Percentiles rank a stretch among this genome's conserved stretches.
phyloP scores from a whole-genome alignment of 53 echinoderm and acorn worm genomes.

The Patiria pectinifera region DNA sequence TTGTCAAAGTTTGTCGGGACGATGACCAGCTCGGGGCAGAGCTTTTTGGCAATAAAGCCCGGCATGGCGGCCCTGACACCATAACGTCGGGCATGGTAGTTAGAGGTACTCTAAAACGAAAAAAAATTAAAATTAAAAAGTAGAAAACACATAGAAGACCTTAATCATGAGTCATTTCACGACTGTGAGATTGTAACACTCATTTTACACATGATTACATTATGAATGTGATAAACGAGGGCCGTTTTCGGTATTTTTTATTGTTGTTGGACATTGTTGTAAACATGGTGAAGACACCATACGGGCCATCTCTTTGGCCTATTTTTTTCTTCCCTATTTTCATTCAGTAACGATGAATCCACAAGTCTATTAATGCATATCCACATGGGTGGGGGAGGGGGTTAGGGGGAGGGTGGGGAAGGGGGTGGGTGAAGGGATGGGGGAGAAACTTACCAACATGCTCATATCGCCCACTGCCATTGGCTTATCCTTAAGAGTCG shows the following conservation, averaged over 20 bases:
- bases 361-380: no score
- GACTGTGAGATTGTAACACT: not conserved
- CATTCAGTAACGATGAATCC: no score
- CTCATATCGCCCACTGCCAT: constrained; percentile 86
- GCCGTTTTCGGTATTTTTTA: no score
- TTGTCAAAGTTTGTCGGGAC: constrained; percentile 90
- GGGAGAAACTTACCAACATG: constrained; percentile 84
- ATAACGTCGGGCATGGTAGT: constrained; percentile 89
- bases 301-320: no score
- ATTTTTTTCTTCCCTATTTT: no score
- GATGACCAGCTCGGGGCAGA: constrained; percentile 90
- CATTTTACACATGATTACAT: not conserved
- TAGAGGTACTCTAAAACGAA: constrained; percentile 84
- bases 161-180: no score
- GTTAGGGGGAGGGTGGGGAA: no score
- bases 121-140: not conserved
- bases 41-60: constrained; percentile 94
- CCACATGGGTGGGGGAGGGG: no score
- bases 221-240: not conserved
- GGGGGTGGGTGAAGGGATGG: no score
- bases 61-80: constrained; percentile 99
- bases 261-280: no score
- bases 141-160: not conserved
- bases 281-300: no score
- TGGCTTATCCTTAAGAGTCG: constrained; percentile 80